Evolutionary conservation across 2,888 invertebrate genomes (phyloP), one percentile per base, ranked within the genome.

Genomic region (Drosophila anceps): DNA sequence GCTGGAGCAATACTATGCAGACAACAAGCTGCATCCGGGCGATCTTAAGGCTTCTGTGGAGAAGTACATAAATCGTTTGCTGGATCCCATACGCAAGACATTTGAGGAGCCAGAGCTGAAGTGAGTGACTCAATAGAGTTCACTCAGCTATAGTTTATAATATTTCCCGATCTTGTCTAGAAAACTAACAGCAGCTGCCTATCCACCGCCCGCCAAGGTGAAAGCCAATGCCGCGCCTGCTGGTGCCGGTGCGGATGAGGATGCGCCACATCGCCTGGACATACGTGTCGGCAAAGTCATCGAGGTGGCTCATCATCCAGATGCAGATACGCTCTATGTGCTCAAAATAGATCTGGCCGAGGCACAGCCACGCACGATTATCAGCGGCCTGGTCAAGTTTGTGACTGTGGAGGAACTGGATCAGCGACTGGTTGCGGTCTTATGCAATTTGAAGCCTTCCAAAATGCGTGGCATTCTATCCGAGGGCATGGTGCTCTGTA

Each of bases 381-480:
- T 96, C 77, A 98, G 98, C 84, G 99, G 99, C 1, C 94, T 99
- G 76, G 99, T 98, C 0, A 97, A 98, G 91, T 98, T 95, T 93
- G 96, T 98, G 20, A 96, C 98, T 13, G 94, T 98, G 60, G 98
- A 98, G 90, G 96, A 98, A 93, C 97, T 99, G 96, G 94, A 96
- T 90, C 95, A 98, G 88, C 95, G 98, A 69, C 94, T 97, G 93
- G 99, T 98, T 7, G 96, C 99, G 6, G 97, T 99, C 4, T 93
- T 99, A 57, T 98, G 98, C 85, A 99, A 99, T 93, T 94, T 99
- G 57, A 99, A 99, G 93, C 96, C 99, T 41, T 98, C 98, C 15
- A 99, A 98, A 94, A 97, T 99, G 96, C 95, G 98, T 77, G 98
- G 98, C 57, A 94, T 98, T 33, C 95, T 96, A 82, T 98, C 98